A percentile compares a stretch with the other conserved stretches of the same genome.
These are phyloP conservation scores for Ascaphus truei DNA, from an alignment of 2,113 vertebrate genomes.

Conservation along the genomic window DNA sequence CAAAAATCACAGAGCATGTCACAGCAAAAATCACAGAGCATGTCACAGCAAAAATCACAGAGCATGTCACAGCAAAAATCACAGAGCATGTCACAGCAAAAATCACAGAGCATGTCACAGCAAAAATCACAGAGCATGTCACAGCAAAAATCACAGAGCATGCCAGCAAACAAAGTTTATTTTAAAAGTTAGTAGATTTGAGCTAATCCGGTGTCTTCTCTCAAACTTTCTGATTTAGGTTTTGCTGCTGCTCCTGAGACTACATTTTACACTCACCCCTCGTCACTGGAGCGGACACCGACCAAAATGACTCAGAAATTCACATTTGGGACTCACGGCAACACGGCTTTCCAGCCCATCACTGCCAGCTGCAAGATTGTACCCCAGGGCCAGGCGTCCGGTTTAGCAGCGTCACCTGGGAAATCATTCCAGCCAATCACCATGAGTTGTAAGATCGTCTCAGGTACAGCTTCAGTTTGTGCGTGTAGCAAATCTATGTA, in stretches of 20 bases:
- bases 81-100: too few species aligned
- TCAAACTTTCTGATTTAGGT: too few species aligned
- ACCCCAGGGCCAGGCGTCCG: constrained; percentile 82
- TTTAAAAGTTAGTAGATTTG: too few species aligned
- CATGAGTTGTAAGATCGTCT: constrained; percentile 99
- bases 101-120: too few species aligned
- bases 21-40: too few species aligned
- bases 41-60: too few species aligned
- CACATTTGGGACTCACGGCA: constrained; percentile 85
- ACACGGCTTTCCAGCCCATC: constrained; percentile 98
- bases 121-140: too few species aligned
- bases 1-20: too few species aligned
- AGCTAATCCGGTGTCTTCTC: too few species aligned
- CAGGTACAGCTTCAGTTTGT: constrained; percentile 85
- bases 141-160: too few species aligned
- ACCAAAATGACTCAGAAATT: constrained; percentile 84
- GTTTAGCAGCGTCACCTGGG: constrained; percentile 87
- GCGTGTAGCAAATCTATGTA: constrained; percentile 42
- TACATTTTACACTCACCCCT: constrained; percentile 64
- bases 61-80: too few species aligned
- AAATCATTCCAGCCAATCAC: constrained; percentile 98
- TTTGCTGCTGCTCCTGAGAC: constrained; percentile 17
- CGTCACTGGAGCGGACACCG: constrained; percentile 81
- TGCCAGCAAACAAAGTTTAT: too few species aligned
- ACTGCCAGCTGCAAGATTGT: constrained; percentile 96